Base-by-base conservation (phyloP, 2,888 invertebrate species). In the Drosophila austrosaltans region DNA sequence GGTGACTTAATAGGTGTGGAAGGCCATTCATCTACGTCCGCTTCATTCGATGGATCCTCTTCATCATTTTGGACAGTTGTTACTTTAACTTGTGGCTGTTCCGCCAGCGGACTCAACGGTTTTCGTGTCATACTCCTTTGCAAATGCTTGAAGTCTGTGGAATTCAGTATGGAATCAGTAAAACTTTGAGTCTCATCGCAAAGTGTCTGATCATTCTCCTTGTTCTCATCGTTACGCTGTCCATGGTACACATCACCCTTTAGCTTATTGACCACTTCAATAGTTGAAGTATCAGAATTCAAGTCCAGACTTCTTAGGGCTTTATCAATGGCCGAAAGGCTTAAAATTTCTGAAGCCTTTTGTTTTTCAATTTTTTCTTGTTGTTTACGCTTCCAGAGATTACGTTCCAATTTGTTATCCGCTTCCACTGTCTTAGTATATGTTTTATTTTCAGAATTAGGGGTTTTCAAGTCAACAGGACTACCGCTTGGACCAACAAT, bases 11-110 rank as follows among this genome's bases (percentile, higher is more conserved):
- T 66, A 3, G 91, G 83, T 1, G 90, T 81, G n/a, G 84, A 81
- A 0, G 91, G 89, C 85, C 89, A 91, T 53, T 91, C 91, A 78
- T 91, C 91, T n/a, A 91, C 71, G 53, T 91, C 91, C 0, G 84
- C 91, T 40, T 90, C 89, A 20, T 80, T 63, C 2, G 77, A 79
- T n/a, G 36, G 77, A 4, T 76, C 81, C 3, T 58, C 86, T 25
- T 59, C 28, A 7, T 80, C 81, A 42, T 69, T 66, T 5, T 57
- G 60, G 20, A 66, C 78, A n/a, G 44, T 48, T n/a, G 79, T 72
- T 22, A 88, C 70, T 0, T 61, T 28, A 12, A 88, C 78, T 53
- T 66, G 63, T 0, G 86, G 88, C 22, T 69, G 74, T 12, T 84
- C 85, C 61, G 81, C 68, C 69, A 91, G 80, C 20, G 90, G 89